Evolutionary conservation across 2,797 vertebrate genomes (phyloP).

Genomic region (Thunnus albacares): DNA sequence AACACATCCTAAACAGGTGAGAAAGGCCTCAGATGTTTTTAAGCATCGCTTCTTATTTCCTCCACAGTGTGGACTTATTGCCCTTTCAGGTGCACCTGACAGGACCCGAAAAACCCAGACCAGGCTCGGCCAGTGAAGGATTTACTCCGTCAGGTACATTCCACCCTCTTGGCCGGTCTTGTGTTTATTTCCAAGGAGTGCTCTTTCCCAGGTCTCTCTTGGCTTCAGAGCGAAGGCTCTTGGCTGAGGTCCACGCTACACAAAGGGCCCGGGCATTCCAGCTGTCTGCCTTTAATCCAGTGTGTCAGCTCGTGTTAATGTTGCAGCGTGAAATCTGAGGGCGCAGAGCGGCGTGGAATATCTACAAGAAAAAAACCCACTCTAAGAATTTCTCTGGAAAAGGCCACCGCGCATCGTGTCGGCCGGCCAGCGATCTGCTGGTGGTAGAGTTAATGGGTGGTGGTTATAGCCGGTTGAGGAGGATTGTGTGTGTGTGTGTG

Average conservation of each 20-base stretch:
- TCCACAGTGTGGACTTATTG: neutral
- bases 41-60: neutral
- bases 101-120: constrained; percentile 26
- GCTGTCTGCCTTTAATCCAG: constrained; percentile 99
- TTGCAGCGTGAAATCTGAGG: constrained; percentile 98
- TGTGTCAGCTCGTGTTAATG: constrained; percentile 99
- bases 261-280: constrained; percentile 98
- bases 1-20: constrained; percentile 14
- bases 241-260: constrained; percentile 95
- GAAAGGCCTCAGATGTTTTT: constrained; percentile 1
- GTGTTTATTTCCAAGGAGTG: constrained; percentile 85
- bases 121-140: constrained; percentile 45
- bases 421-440: constrained; percentile 54
- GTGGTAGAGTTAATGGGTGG: constrained; percentile 82
- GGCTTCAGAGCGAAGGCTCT: constrained; percentile 92
- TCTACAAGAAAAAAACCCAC: constrained; percentile 88
- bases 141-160: constrained; percentile 82
- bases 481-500: constrained; percentile 10
- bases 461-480: constrained; percentile 68
- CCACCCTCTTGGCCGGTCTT: constrained; percentile 79
- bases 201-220: constrained; percentile 88
- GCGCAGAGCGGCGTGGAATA: constrained; percentile 94
- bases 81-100: constrained; percentile 43
- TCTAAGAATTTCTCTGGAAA: constrained; percentile 93
- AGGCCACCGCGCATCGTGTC: constrained; percentile 77